Evolutionary conservation across 2,113 vertebrate genomes (phyloP), one percentile per base, ranked within the genome.

Genomic region (Catharus fuscescens): DNA sequence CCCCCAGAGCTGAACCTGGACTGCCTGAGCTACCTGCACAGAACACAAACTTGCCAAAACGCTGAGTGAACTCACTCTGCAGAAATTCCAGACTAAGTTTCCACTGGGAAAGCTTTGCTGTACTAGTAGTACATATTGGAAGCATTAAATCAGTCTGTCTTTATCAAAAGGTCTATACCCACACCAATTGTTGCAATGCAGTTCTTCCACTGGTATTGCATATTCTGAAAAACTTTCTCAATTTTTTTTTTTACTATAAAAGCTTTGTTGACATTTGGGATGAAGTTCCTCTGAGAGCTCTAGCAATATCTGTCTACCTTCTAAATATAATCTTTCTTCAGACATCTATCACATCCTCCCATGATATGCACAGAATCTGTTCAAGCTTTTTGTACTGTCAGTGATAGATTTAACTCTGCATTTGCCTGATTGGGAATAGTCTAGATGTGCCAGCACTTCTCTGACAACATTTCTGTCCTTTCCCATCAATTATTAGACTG

Each of bases 281-380:
- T 67, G 1, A 85, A 88, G 79, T n/a, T 88, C 32, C 24, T 85
- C 48, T 52, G 50, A 47, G 15, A 73, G 9, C 20, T 76, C 29
- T 36, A 82, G 23, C 26, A 76, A 4, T 85, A 47, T 47, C 50
- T 65, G 28, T 47, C 60, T 62, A 29, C 11, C 36, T 85, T 86
- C 71, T 82, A 88, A 52, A 86, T 53, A 86, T 15, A 92, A 40
- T 56, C 36, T 59, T 60, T 60, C 53, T 25, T 82, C 70, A 90
- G 65, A 66, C 36, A 88, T 34, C 61, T 85, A 52, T 50, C 21
- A 67, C 50, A 90, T 60, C 29, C 44, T 80, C 36, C 44, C 15
- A 18, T 44, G 29, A 67, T 20, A 69, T 8, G 31, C 18, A 64
- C 10, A 24, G 44, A 86, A 73, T 40, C 62, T 61, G 45, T 20